These are phyloP conservation scores for Drosophila neotestacea DNA, from an alignment of 2,888 invertebrate genomes.

Conservation along the genomic window DNA sequence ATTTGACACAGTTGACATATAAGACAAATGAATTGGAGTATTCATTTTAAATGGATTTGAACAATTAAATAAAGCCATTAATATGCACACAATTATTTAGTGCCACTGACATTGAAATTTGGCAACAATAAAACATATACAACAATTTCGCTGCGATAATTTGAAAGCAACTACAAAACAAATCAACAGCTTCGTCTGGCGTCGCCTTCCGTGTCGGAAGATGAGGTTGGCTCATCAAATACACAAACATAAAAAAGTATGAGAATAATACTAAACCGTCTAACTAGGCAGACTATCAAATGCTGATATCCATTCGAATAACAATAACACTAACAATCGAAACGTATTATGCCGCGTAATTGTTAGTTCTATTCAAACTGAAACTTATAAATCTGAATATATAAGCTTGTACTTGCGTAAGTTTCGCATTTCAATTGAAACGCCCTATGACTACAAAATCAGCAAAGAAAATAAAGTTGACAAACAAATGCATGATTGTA, in stretches of 20 bases:
- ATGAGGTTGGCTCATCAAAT: conserved; percentile 46
- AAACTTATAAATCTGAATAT: conserved; percentile 32
- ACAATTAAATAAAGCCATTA: conserved; percentile 46
- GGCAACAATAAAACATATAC: conserved; percentile 44
- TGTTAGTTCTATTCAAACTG: conserved; percentile 18
- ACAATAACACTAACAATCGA: conserved; percentile 22
- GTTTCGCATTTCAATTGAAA: conserved; percentile 66
- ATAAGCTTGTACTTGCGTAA: conserved; percentile 47
- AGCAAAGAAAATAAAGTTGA: conserved; percentile 23
- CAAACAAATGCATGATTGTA: conserved; percentile 1
- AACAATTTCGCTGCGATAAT: conserved; percentile 67
- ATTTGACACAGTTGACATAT: neutral
- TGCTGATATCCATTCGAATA: conserved; percentile 13
- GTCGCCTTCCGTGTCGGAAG: conserved; percentile 79
- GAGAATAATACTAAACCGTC: conserved; percentile 27
- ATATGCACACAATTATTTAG: conserved; percentile 64
- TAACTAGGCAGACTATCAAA: conserved; percentile 25
- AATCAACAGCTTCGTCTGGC: conserved; percentile 35
- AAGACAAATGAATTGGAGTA: conserved; percentile 1
- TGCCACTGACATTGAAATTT: conserved; percentile 76
- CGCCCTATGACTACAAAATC: conserved; percentile 53
- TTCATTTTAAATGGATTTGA: conserved; percentile 15
- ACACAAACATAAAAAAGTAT: conserved; percentile 29
- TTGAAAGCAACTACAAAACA: conserved; percentile 39
- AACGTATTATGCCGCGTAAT: conserved; percentile 5